Conservation (phyloP, 2,113 vertebrate genomes). For the Eurypyga helias region DNA sequence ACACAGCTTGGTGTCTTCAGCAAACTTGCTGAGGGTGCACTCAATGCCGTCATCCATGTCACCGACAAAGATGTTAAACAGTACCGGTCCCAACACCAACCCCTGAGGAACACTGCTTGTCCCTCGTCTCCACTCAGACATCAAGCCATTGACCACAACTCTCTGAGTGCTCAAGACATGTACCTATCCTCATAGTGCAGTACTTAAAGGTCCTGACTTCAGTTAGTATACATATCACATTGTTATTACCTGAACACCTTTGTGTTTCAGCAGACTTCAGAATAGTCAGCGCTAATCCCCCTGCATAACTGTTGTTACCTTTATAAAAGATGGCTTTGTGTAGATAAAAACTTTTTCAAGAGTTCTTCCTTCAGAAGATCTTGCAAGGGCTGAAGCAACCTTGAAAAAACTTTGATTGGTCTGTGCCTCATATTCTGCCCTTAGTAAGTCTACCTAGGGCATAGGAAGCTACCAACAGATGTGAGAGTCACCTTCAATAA, state of each 20-base stretch:
- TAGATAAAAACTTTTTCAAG: background rate
- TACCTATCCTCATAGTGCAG: background rate
- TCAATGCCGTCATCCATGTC: no score
- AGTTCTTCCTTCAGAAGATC: background rate
- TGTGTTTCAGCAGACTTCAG: background rate
- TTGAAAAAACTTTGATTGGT: background rate
- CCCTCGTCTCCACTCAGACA: no score
- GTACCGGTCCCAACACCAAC: no score
- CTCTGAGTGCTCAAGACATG: background rate
- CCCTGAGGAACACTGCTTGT: no score
- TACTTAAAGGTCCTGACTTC: background rate
- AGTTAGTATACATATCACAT: background rate
- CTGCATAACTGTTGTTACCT: background rate
- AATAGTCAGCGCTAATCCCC: background rate
- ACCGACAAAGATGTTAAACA: no score
- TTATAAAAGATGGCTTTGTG: background rate
- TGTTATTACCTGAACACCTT: background rate
- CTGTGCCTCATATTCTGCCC: background rate
- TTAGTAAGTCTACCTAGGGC: background rate
- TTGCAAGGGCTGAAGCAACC: background rate
- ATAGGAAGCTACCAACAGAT: background rate
- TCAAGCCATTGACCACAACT: no score
- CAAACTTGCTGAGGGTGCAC: no score
- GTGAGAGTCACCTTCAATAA: constrained; percentile 2
- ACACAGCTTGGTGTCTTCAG: no score